Conservation (phyloP, 2,113 vertebrate genomes). For the Pungitius pungitius region DNA sequence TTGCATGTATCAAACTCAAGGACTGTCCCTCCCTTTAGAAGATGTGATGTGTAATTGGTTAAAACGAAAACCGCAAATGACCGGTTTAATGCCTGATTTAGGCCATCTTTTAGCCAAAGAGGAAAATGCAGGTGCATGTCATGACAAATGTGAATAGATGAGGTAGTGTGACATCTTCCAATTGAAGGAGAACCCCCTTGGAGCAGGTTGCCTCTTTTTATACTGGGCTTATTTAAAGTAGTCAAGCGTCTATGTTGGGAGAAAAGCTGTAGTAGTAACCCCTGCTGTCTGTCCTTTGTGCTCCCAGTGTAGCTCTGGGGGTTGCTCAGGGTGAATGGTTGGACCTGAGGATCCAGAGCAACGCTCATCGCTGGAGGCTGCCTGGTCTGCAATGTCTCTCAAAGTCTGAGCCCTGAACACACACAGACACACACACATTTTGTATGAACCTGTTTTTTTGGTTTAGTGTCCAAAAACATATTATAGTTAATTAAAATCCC, state of each 20-base stretch:
- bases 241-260: background rate
- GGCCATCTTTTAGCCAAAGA: too few species aligned
- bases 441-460: background rate
- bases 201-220: background rate
- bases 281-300: background rate
- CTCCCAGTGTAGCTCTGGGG: slow-evolving; percentile 50
- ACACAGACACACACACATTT: background rate
- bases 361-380: slow-evolving; percentile 54
- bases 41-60: background rate
- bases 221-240: background rate
- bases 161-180: too few species aligned
- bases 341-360: slow-evolving; percentile 63
- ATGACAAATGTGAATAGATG: too few species aligned
- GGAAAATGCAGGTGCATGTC: too few species aligned
- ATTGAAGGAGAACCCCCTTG: too few species aligned
- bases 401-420: slow-evolving; percentile 52
- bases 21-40: background rate
- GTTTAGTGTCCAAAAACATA: background rate
- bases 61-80: too few species aligned
- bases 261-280: background rate
- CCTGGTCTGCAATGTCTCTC: slow-evolving; percentile 60
- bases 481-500: background rate
- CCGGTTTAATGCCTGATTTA: too few species aligned
- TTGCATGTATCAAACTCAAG: background rate
- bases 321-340: slow-evolving; percentile 64